Evolutionary conservation across 2,888 invertebrate genomes (phyloP), one percentile per base, ranked within the genome.

Genomic region (Xylota segnis): DNA sequence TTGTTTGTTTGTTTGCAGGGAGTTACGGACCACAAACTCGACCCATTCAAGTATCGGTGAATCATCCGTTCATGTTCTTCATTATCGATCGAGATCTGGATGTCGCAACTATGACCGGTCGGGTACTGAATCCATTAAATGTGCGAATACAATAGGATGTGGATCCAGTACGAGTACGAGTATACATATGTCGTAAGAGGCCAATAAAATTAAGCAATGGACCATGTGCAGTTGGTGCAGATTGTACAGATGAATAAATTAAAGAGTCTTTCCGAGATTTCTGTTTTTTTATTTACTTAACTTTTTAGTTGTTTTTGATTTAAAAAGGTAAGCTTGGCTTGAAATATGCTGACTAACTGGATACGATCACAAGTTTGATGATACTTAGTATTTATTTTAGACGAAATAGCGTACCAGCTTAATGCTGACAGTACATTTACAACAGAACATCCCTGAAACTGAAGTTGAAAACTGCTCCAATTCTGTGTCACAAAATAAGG

Each of bases 1-100:
- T 32, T 63, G 47, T 37, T 58, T 18, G 54, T 63, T 37, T 77
- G 32, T 32, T 16, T 70, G 50, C 88, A 92, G 92, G 90, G 82
- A 91, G 90, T 88, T 89, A 90, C 89, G 90, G 91, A 89, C 89
- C 90, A 66, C 91, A 91, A 89, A 89, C 90, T 83, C 90, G 90
- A 68, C 95, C 96, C 10, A 94, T 96, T 66, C 93, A 95, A 88
- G 96, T 97, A 91, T 94, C 95, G 63, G 96, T 96, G 12, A 96
- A 96, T 83, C 96, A 96, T 92, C 97, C 97, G 65, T 97, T 97
- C 92, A 93, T 96, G 74, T 97, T 96, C 93, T 97, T 97, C 91
- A 96, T 97, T 88, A 94, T 97, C 93, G 97, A 97, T 91, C 94
- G 95, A 63, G 95, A 95, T 90, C 95, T 97, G 63, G 95, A 96